Base-by-base conservation (phyloP, 2,797 vertebrate species). In the Neosilurus hyrtlii region DNA sequence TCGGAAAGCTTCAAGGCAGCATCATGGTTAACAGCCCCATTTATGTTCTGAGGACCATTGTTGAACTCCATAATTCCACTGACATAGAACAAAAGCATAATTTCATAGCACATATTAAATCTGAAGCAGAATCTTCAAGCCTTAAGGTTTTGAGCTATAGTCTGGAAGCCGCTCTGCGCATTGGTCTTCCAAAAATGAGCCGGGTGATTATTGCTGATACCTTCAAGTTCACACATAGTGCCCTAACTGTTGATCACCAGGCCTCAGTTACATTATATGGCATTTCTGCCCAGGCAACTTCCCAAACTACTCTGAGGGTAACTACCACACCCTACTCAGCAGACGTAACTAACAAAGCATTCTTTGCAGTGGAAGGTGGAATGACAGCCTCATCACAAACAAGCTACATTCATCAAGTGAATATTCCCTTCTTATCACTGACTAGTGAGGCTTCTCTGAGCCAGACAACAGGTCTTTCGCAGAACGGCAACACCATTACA, bases 1-100 rank as follows among this genome's bases (percentile, higher is more conserved):
- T 99, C 89, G 98, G 97, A 84, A 98, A 96, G 89, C 89, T 99
- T 61, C 92, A 92, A 66, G 89, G 95, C 35, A 88, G 93, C 89
- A 90, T 98, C 84, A 96, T 84, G 92, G 85, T 98, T n/a, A 89
- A 87, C 0, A 95, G 95, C 89, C 96, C 98, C 22, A 90, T 97
- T 89, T 96, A 98, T 87, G 92, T 80, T 0, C 62, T 97, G 35
- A 95, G 92, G 76, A 94, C 93, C 18, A 90, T 90, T 86, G 95
- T 90, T 87, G 93, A 94, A 81, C 66, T 99, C 85, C 89, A 91
- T 71, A 99, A 98, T 85, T 85, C 92, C 68, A 97, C 96, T 49
- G 86, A 90, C 81, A 94, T 82, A 73, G 83, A 82, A 80, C 90
- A 89, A 70, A 93, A 86, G 62, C 95, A 95, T 81, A 92, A 95